These are phyloP conservation scores for Margaritifera margaritifera DNA, from an alignment of 2,888 invertebrate species.

Conservation along the genomic window DNA sequence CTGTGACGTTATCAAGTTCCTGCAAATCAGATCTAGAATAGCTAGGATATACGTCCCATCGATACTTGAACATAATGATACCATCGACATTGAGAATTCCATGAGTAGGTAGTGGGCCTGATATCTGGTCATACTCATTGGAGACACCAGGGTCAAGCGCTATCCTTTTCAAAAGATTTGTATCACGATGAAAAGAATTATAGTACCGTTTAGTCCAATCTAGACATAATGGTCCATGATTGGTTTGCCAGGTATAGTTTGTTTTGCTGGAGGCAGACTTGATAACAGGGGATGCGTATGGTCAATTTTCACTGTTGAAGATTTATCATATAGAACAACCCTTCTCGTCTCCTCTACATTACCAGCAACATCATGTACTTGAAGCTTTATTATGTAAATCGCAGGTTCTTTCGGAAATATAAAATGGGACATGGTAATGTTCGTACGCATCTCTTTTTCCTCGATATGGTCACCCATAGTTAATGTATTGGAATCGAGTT, in stretches of 20 bases:
- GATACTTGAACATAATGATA: constrained; percentile 23
- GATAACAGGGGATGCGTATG: constrained; percentile 13
- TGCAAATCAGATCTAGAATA: not conserved
- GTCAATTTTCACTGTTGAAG: constrained; percentile 12
- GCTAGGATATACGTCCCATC: constrained; percentile 6
- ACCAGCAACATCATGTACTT: constrained; percentile 36
- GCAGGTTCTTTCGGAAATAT: constrained; percentile 17
- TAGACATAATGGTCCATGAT: constrained; percentile 27
- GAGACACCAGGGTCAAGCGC: constrained; percentile 12
- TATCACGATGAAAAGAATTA: constrained; percentile 22
- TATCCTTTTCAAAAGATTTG: constrained; percentile 27
- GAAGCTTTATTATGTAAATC: constrained; percentile 32
- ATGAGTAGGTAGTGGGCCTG: constrained; percentile 29
- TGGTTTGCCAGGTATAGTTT: constrained; percentile 38
- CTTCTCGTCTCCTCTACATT: constrained; percentile 36
- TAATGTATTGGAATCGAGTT: not conserved
- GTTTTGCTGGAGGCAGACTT: constrained; percentile 23
- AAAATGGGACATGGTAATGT: constrained; percentile 1
- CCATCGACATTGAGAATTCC: constrained; percentile 44
- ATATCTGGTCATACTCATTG: constrained; percentile 38
- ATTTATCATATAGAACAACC: constrained; percentile 41
- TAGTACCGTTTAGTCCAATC: constrained; percentile 32
- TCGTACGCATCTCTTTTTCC: not conserved
- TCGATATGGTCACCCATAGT: not conserved
- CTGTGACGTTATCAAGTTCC: constrained; percentile 17